These are phyloP conservation scores for Mormyrops boulengeri DNA, from an alignment of 2,797 vertebrate genomes.

Conservation along the genomic window DNA sequence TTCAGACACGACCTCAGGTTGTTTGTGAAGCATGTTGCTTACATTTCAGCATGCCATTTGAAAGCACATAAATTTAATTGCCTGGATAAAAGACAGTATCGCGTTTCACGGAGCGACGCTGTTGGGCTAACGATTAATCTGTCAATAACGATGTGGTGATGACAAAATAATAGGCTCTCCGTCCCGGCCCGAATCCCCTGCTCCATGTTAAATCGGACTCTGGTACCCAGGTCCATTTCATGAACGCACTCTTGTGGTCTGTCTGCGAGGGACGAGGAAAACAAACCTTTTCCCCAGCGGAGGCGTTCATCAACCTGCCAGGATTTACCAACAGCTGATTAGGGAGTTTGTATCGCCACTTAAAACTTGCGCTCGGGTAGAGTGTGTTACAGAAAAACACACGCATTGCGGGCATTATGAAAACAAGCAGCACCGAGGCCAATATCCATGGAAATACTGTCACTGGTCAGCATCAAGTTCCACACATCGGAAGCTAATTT, in stretches of 20 bases:
- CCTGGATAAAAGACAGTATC: slow-evolving; percentile 8
- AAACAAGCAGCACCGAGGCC: background rate
- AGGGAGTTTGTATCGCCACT: background rate
- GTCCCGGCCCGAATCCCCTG: background rate
- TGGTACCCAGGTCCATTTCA: background rate
- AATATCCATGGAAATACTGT: background rate
- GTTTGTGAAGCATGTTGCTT: slow-evolving; percentile 2
- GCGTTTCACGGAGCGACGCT: background rate
- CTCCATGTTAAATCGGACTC: background rate
- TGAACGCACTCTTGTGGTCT: background rate
- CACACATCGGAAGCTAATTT: background rate
- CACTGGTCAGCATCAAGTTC: background rate
- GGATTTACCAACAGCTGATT: background rate
- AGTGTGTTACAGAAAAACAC: background rate
- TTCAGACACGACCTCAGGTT: slow-evolving; percentile 7
- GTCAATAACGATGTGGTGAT: background rate
- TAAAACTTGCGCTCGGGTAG: background rate
- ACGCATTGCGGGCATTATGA: background rate
- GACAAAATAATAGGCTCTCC: background rate
- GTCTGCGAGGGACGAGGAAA: background rate
- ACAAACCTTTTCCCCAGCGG: background rate
- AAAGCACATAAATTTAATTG: slow-evolving; percentile 13
- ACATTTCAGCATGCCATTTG: slow-evolving; percentile 13
- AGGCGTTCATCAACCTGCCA: background rate
- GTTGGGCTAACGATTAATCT: slow-evolving; percentile 17